Conservation (phyloP, 2,888 invertebrate species). For the Rhagonycha lutea region DNA sequence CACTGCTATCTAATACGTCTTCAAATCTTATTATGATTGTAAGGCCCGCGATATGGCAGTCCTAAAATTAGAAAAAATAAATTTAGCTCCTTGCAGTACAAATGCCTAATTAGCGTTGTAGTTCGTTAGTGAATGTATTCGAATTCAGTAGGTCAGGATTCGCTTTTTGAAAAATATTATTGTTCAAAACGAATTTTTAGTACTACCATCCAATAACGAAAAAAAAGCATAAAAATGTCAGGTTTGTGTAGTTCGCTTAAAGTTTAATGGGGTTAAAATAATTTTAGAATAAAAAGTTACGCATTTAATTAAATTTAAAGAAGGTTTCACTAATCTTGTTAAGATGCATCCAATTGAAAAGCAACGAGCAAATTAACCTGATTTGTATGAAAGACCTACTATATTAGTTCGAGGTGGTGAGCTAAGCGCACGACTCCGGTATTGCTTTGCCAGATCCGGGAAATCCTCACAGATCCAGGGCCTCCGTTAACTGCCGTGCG, state of each 20-base stretch:
- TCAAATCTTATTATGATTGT: too few species aligned
- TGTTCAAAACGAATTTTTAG: too few species aligned
- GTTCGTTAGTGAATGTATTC: too few species aligned
- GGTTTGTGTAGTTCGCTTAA: not conserved
- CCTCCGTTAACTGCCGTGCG: slow-evolving; percentile 51
- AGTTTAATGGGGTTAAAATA: not conserved
- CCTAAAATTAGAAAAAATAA: too few species aligned
- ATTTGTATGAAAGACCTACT: slow-evolving; percentile 32
- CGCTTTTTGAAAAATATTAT: too few species aligned
- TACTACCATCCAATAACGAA: too few species aligned
- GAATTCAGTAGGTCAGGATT: too few species aligned
- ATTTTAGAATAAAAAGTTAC: not conserved
- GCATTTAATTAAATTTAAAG: slow-evolving; percentile 27
- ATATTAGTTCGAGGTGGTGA: slow-evolving; percentile 32
- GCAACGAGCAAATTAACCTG: slow-evolving; percentile 29
- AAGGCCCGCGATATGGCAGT: too few species aligned
- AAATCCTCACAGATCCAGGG: slow-evolving; percentile 56
- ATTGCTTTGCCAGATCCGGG: slow-evolving; percentile 53
- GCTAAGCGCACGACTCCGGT: slow-evolving; percentile 31
- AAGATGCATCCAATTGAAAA: slow-evolving; percentile 30
- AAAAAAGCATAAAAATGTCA: not conserved
- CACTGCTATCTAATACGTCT: too few species aligned
- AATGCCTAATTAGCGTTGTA: too few species aligned
- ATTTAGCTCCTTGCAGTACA: too few species aligned
- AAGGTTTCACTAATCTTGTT: slow-evolving; percentile 25